A percentile compares a stretch with the other conserved stretches of the same genome.
Evolutionary conservation across 2,113 vertebrate species (phyloP).

Genomic region (Periophthalmus modestus): DNA sequence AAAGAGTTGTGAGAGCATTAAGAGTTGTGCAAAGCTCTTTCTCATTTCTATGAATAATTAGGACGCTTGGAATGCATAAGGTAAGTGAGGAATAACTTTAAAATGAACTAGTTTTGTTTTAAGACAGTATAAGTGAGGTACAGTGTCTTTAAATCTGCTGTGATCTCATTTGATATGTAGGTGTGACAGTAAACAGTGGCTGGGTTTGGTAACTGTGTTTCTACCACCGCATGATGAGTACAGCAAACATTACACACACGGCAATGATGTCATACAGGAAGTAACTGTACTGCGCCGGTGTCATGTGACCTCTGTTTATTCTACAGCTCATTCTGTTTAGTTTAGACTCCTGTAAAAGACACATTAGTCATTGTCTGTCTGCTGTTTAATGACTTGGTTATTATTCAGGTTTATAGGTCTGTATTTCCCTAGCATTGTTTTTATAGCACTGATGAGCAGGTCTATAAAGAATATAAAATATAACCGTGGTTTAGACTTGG

Average conservation of each 20-base stretch:
- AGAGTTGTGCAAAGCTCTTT: no score
- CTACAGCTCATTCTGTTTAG: background rate
- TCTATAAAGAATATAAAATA: background rate
- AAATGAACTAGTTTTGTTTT: no score
- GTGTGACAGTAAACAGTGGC: constrained; percentile 16
- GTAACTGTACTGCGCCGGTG: constrained; percentile 9
- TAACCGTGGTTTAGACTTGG: no score
- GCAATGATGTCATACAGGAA: constrained; percentile 69
- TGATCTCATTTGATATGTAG: background rate
- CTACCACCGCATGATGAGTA: constrained; percentile 54
- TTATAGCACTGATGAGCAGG: background rate
- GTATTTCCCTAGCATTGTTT: background rate
- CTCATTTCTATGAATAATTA: no score
- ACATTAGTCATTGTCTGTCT: background rate
- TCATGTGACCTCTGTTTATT: constrained; percentile 24
- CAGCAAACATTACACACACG: constrained; percentile 59
- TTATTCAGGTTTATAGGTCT: background rate
- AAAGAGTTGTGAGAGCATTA: no score
- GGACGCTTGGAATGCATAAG: no score
- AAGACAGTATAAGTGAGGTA: no score
- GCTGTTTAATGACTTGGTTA: background rate
- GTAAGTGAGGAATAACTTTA: no score
- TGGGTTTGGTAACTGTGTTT: constrained; percentile 12
- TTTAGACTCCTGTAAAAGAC: background rate
- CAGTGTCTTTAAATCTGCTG: no score